These are phyloP conservation scores for Lophotis ruficrista DNA, from an alignment of 2,113 vertebrate genomes.

Conservation along the genomic window DNA sequence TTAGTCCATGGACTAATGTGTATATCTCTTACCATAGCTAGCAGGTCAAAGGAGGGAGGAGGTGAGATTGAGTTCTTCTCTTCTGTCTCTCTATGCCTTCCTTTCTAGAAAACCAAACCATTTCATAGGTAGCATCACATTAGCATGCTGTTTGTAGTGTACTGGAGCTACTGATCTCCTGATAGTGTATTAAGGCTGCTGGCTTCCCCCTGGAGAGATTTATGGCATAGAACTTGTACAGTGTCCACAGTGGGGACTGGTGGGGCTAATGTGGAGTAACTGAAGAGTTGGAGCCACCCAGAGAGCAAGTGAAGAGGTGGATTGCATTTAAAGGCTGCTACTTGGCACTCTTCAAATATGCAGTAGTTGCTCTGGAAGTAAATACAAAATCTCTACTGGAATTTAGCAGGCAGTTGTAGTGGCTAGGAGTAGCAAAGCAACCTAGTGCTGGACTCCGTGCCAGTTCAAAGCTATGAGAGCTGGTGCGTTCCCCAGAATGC, in stretches of 20 bases:
- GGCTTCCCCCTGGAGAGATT: not conserved
- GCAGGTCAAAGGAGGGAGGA: not conserved
- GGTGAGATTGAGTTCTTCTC: not conserved
- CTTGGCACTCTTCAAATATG: not conserved
- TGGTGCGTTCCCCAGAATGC: accelerated
- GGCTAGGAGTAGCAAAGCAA: not conserved
- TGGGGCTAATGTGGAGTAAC: not conserved
- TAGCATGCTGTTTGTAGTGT: not conserved
- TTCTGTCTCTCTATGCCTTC: not conserved
- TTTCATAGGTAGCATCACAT: not conserved
- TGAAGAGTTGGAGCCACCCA: not conserved
- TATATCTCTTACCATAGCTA: not conserved
- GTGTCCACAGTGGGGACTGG: not conserved
- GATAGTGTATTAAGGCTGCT: not conserved
- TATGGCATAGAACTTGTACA: not conserved
- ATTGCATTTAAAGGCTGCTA: not conserved
- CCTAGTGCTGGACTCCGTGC: not conserved
- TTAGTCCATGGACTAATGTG: not conserved
- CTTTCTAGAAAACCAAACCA: not conserved
- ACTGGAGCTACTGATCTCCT: not conserved
- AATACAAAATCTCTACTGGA: not conserved
- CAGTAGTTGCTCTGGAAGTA: not conserved
- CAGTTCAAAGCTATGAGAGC: not conserved
- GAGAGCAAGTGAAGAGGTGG: not conserved
- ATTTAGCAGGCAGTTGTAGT: not conserved